Evolutionary conservation across 2,797 vertebrate species (phyloP).

Genomic region (Todus mexicanus): DNA sequence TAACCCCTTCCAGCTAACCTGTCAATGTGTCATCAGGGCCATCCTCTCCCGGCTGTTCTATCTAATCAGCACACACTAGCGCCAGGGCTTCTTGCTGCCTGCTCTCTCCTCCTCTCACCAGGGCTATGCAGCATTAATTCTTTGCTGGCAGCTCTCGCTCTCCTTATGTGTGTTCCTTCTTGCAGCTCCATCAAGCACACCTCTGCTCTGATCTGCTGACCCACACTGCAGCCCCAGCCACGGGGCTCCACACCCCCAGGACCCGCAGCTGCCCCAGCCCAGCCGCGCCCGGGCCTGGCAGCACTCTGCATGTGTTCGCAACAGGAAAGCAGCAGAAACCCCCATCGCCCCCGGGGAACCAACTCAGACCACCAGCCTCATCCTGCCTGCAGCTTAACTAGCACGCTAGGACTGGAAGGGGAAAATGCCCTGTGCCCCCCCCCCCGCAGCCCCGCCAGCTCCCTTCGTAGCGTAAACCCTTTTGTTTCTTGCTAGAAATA

Average conservation of each 20-base stretch:
- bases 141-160: background rate
- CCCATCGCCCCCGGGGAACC: background rate
- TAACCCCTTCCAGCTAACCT: background rate
- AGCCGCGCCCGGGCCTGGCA: background rate
- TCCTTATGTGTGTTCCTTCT: background rate
- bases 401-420: background rate
- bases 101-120: background rate
- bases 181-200: background rate
- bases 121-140: background rate
- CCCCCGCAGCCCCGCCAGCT: background rate
- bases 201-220: background rate
- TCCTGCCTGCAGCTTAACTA: slow-evolving; percentile 24
- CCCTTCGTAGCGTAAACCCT: background rate
- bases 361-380: background rate
- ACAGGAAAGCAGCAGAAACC: background rate
- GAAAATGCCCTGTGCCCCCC: background rate
- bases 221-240: background rate
- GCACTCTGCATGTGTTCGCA: background rate
- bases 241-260: background rate
- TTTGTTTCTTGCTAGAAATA: slow-evolving; percentile 20
- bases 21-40: background rate
- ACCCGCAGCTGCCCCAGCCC: background rate
- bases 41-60: background rate
- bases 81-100: background rate
- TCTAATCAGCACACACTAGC: background rate